Conservation (phyloP, 1,140 invertebrate genomes). For the Cydia splendana region DNA sequence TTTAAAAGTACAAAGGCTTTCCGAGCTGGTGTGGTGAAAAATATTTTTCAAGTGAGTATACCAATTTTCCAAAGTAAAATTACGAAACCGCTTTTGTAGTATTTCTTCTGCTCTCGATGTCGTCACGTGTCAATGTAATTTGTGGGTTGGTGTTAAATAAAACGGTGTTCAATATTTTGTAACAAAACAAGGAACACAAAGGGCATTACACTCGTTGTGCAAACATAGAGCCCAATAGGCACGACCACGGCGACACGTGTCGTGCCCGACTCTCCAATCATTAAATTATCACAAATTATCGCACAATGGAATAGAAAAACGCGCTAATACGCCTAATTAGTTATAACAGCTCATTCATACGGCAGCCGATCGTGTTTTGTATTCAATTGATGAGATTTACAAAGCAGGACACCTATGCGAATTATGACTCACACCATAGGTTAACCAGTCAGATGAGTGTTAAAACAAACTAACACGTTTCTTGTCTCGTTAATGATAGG, state of each 20-base stretch:
- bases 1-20: too few relatives aligned
- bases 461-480: slow-evolving; percentile 37
- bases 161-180: slow-evolving; percentile 79
- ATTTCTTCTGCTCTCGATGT: slow-evolving; percentile 51
- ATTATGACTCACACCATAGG: slow-evolving; percentile 36
- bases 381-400: slow-evolving; percentile 3
- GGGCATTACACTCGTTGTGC: slow-evolving; percentile 73
- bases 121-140: slow-evolving; percentile 73
- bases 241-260: slow-evolving; percentile 53
- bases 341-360: slow-evolving; percentile 39
- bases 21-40: too few relatives aligned
- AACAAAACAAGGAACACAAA: slow-evolving; percentile 78
- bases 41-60: neutral
- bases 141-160: slow-evolving; percentile 76
- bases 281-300: slow-evolving; percentile 61
- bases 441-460: slow-evolving; percentile 35
- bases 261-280: slow-evolving; percentile 51
- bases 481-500: slow-evolving; percentile 39
- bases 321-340: slow-evolving; percentile 42
- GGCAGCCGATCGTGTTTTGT: slow-evolving; percentile 42
- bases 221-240: slow-evolving; percentile 60
- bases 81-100: slow-evolving; percentile 58
- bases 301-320: slow-evolving; percentile 44
- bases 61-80: slow-evolving; percentile 37
- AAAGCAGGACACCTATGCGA: slow-evolving; percentile 16